phyloP scores from a whole-genome alignment of 92 coral and sea anemone species.

The Porites divaricata region DNA sequence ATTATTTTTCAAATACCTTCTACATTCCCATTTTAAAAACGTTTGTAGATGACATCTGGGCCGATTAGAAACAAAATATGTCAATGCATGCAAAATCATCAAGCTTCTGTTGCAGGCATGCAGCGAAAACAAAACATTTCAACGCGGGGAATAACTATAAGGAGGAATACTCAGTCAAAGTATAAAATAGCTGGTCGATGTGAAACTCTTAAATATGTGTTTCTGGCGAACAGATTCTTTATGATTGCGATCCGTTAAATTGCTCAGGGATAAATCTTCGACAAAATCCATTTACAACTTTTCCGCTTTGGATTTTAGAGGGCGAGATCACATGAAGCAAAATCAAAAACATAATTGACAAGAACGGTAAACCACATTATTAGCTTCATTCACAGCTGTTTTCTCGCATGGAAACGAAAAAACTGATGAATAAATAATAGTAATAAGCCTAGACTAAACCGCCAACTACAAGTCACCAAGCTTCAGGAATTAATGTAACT shows the following conservation, averaged over 20 bases:
- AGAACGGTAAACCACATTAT: constrained; percentile 15
- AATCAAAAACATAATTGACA: background rate
- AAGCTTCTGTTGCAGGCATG: background rate
- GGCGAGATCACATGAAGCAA: background rate
- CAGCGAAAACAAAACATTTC: background rate
- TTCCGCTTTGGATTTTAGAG: background rate
- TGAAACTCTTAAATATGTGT: background rate
- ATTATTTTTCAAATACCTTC: background rate
- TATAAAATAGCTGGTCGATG: too few relatives aligned
- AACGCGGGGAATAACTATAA: too few relatives aligned
- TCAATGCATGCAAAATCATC: background rate
- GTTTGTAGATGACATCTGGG: background rate
- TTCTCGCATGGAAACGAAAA: constrained; percentile 49
- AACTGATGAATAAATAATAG: constrained; percentile 70
- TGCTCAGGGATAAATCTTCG: background rate
- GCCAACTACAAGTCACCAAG: constrained; percentile 34
- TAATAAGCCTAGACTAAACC: constrained; percentile 54
- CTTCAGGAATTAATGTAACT: constrained; percentile 6
- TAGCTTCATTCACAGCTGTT: constrained; percentile 30
- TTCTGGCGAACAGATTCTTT: background rate
- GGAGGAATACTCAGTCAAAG: background rate
- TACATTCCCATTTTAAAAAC: background rate
- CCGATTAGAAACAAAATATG: background rate
- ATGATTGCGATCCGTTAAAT: background rate
- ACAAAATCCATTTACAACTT: background rate